These are phyloP conservation scores for Drosophila stalkeri DNA, from an alignment of 2,888 invertebrate species.

Conservation along the genomic window DNA sequence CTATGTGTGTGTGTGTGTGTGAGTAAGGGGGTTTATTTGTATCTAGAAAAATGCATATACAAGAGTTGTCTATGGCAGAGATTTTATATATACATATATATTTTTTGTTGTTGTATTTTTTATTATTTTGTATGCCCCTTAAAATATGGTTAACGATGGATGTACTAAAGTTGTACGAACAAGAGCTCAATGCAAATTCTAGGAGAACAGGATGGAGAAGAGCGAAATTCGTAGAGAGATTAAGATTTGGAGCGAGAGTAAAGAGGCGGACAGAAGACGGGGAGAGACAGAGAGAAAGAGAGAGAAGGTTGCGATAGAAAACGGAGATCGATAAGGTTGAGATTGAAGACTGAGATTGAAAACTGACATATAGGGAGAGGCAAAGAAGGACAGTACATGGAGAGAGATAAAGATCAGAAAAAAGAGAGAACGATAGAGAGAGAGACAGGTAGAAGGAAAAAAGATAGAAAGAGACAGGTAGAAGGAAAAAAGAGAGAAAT, in stretches of 20 bases:
- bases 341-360: neutral
- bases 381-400: neutral
- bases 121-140: conserved; percentile 5
- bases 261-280: neutral
- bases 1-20: conserved; percentile 5
- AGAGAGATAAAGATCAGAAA: neutral
- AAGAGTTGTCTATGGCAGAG: conserved; percentile 59
- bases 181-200: too few species aligned
- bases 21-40: conserved; percentile 26
- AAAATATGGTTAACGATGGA: neutral
- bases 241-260: neutral
- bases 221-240: neutral
- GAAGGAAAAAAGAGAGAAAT: neutral
- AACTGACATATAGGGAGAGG: neutral
- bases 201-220: neutral
- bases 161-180: neutral
- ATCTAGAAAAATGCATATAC: conserved; percentile 44
- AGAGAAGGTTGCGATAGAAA: too few species aligned
- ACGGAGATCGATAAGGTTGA: neutral
- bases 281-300: too few species aligned
- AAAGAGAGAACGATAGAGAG: neutral
- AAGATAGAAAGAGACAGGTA: neutral
- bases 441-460: neutral
- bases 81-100: conserved; percentile 35
- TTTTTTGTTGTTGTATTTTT: neutral